phyloP scores from a whole-genome alignment of 2,113 vertebrate genomes.

The Microcebus lehilahytsara region DNA sequence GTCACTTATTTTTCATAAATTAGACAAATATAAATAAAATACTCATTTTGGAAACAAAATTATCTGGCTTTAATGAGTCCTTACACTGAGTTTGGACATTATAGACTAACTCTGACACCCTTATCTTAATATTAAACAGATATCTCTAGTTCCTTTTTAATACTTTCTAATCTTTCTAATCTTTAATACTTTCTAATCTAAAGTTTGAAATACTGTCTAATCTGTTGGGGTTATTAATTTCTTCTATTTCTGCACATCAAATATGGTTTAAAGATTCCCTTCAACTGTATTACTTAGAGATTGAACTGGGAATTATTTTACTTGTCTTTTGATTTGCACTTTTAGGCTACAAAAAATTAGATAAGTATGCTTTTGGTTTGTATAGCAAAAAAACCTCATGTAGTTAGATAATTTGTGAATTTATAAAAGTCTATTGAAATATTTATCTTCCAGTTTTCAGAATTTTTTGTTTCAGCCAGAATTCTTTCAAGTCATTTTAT shows the following conservation, averaged over 20 bases:
- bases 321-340: constrained; percentile 3
- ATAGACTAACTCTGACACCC: neutral
- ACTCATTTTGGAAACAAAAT: constrained; percentile 5
- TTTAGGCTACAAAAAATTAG: neutral
- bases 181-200: neutral
- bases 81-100: neutral
- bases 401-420: neutral
- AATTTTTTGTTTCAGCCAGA: neutral
- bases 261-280: neutral
- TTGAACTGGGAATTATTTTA: constrained; percentile 6
- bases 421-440: neutral
- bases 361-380: neutral
- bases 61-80: neutral
- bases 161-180: neutral
- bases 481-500: neutral
- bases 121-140: constrained; percentile 3
- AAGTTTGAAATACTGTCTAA: neutral
- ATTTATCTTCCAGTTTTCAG: neutral
- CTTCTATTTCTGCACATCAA: neutral
- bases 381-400: neutral
- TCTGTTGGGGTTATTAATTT: constrained; percentile 8
- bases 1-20: neutral
- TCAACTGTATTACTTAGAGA: constrained; percentile 22
- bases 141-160: neutral
- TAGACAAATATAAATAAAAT: neutral